Evolutionary conservation across 2,797 vertebrate genomes (phyloP), one percentile per base, ranked within the genome.

Genomic region (Cirrhinus molitorella): DNA sequence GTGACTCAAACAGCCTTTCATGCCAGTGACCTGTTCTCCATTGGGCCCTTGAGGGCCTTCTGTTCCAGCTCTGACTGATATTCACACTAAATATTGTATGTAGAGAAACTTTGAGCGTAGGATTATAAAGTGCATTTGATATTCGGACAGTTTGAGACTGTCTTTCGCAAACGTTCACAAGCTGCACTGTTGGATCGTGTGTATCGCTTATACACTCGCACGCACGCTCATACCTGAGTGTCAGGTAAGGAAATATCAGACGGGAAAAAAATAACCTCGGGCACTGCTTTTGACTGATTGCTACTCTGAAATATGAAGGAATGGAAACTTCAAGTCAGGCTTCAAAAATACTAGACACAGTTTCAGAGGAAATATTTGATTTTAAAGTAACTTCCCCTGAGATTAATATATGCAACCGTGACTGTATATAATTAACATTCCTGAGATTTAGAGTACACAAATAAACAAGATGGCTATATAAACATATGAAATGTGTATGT

Each of bases 241-340:
- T 76, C 81, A 76, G 80, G 70, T 43, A 74, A 65, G 16, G 57
- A 74, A 74, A 53, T 40, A 82, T 82, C 80, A 82, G 19, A 47
- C 7, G 3, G 12, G 55, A 9, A 61, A 25, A 81, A 80, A 81
- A 81, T 74, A 66, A 51, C 80, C 80, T 73, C 5, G n/a, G 71
- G 80, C 71, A 17, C 72, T 66, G 59, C 80, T 10, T 76, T 76
- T 67, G 72, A 76, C 49, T 68, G 80, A 81, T 70, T 72, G 43
- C 40, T 63, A 40, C 55, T 76, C 57, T 53, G 21, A 66, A 57
- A 68, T 57, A 75, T 25, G 5, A 75, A 45, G 81, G 49, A 57
- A 57, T 45, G 13, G n/a, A 83, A 83, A 82, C 25, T 59, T 81
- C 21, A 72, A 74, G 68, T 82, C 63, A 66, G 31, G 23, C 59